Base-by-base conservation (phyloP, 1,140 invertebrate genomes). In the Himalopsyche phryganea region DNA sequence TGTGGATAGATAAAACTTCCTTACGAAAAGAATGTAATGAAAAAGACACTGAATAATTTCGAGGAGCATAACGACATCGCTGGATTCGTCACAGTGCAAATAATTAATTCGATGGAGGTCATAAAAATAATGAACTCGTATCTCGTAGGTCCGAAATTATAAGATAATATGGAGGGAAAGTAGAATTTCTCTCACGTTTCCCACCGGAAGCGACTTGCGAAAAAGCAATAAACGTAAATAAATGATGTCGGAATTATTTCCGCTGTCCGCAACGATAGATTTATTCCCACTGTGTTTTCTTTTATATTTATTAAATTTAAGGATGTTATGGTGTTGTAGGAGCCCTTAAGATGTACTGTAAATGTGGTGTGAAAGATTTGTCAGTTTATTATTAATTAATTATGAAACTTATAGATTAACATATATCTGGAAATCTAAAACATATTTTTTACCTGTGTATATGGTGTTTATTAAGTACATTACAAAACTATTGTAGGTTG, bases 221-320 rank as follows among this genome's bases (percentile, higher is more conserved):
- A 54, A 61, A 53, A 61, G 61, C 61, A 63, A 63, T 63, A 63
- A 63, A 63, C 61, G 61, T 63, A 58, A 63, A 63, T 63, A 63
- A 63, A 63, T 63, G 56, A 63, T 63, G 49, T 40, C 40, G 46
- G 56, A 63, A 63, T 63, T 63, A 63, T 63, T 58, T 63, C 50
- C 61, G 61, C 61, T 55, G 61, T 59, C 61, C 61, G 11, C 10
- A 18, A 1, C 33, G 20, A 48, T 40, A 55, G 61, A 63, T 63
- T 63, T 63, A 63, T 59, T 33, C 23, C 41, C 19, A 6, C 19
- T 56, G 40, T 52, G 42, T 52, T 52, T 28, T 28, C 23, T 28
- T 28, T 28, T 28, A 28, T 28, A 28, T 28, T 28, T 28, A 28
- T 28, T 28, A 28, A 28, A 28, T 28, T 28, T 28, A 3, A 28